Percentiles rank a stretch among this genome's conserved stretches.
phyloP scores from a whole-genome alignment of 2,888 invertebrate genomes.

The Octonoba sinensis region DNA sequence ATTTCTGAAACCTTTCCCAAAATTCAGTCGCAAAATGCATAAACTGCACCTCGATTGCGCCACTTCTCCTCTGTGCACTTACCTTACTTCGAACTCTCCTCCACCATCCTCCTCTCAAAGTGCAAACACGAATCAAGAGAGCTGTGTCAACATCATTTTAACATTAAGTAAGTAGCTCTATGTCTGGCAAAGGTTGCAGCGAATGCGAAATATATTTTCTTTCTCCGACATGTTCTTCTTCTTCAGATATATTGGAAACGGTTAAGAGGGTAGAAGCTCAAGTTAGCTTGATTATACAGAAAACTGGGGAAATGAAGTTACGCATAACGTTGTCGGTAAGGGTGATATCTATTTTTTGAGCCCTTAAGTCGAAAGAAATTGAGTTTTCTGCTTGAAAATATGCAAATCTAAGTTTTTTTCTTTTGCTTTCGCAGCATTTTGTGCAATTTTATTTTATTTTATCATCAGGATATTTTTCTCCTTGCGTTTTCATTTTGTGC shows the following conservation, averaged over 20 bases:
- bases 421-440: slow-evolving; percentile 19
- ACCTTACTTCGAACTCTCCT: not conserved
- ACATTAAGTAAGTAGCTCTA: slow-evolving; percentile 63
- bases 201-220: slow-evolving; percentile 57
- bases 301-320: slow-evolving; percentile 61
- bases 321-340: slow-evolving; percentile 38
- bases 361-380: slow-evolving; percentile 62
- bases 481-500: not conserved
- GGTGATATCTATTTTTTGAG: slow-evolving; percentile 15
- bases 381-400: slow-evolving; percentile 52
- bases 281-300: slow-evolving; percentile 63
- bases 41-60: not conserved
- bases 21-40: too few relatives aligned
- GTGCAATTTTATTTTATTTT: slow-evolving; percentile 9
- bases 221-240: slow-evolving; percentile 42
- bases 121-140: slow-evolving; percentile 56
- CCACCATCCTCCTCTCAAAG: slow-evolving; percentile 16
- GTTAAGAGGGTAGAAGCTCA: slow-evolving; percentile 20
- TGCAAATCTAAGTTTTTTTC: slow-evolving; percentile 32
- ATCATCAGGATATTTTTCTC: not conserved
- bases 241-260: slow-evolving; percentile 35
- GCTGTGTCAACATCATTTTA: slow-evolving; percentile 63
- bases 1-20: too few relatives aligned
- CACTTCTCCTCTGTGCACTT: not conserved
- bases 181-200: slow-evolving; percentile 52